Evolutionary conservation across 2,888 invertebrate genomes (phyloP), one percentile per base, ranked within the genome.

Genomic region (Apamea sordens): DNA sequence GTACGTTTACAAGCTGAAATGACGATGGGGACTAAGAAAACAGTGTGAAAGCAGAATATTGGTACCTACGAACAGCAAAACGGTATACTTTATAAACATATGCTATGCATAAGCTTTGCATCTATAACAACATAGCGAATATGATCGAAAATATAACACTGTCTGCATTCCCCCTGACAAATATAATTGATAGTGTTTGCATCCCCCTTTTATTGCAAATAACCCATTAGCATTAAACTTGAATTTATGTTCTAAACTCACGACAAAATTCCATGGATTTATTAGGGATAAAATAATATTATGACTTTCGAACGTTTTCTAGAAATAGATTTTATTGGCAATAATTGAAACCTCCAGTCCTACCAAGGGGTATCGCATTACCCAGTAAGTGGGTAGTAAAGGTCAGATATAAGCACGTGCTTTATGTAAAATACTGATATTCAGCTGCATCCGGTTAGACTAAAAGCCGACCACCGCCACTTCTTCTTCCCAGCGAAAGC

Each of bases 131-230:
- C 47, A 85, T 44, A 41, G 68, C 15, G 32, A 50, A 64, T 36
- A 80, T 69, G 73, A 82, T 79, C 63, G 73, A 74, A 76, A 65
- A 70, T 73, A 80, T 76, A 77, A 76, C 28, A 84, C 78, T 73
- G 82, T 80, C 73, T 70, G 53, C 56, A 47, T 73, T 84, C 83
- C 80, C 84, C 64, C 83, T 86, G 87, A 88, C 89, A 85, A 82
- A 77, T 28, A 79, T 92, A 92, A 93, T 92, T 91, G 91, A 93
- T 93, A 92, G 93, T 92, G 90, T 92, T 89, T 90, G 89, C 90
- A 90, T 89, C 84, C 91, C 91, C 90, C 90, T 91, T 92, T 93
- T 93, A 92, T 87, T 86, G 79, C 81, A 64, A 67, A 70, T 70
- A 79, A 82, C 83, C 80, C 78, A 86, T 90, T 87, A 77, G 84